These are phyloP conservation scores for Chromis chromis DNA, from an alignment of 2,797 vertebrate species.

Conservation along the genomic window DNA sequence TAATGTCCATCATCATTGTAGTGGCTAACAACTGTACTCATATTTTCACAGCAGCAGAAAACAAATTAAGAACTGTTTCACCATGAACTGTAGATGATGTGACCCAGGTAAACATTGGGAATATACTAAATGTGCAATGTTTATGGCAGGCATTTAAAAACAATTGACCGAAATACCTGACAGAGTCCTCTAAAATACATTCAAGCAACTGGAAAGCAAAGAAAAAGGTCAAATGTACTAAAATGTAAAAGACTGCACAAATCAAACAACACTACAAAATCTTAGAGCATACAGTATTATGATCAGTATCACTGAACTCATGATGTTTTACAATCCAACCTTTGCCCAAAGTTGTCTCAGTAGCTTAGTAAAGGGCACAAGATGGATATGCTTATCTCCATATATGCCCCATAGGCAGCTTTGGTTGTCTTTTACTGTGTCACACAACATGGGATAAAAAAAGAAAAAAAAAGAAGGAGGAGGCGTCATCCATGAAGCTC, in stretches of 20 bases:
- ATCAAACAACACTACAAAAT: slow-evolving; percentile 19
- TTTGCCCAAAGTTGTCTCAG: slow-evolving; percentile 24
- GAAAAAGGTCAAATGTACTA: no score
- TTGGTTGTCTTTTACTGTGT: not conserved
- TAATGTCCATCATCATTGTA: not conserved
- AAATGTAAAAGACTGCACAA: slow-evolving; percentile 6
- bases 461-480: slow-evolving; percentile 26
- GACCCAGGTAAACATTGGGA: not conserved
- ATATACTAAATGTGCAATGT: not conserved
- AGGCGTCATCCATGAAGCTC: slow-evolving; percentile 20
- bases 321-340: slow-evolving; percentile 9
- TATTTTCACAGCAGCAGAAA: not conserved
- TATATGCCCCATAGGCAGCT: not conserved
- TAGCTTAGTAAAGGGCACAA: slow-evolving; percentile 22
- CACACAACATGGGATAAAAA: not conserved
- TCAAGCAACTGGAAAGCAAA: no score
- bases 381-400: slow-evolving; percentile 31
- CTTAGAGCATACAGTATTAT: slow-evolving; percentile 20
- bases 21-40: not conserved
- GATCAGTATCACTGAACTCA: slow-evolving; percentile 39
- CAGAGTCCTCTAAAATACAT: no score
- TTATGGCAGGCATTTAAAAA: no score
- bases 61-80: not conserved
- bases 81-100: not conserved
- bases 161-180: no score